These are phyloP conservation scores for Pharmacophagus antenor DNA, from an alignment of 2,888 invertebrate species.

Conservation along the genomic window DNA sequence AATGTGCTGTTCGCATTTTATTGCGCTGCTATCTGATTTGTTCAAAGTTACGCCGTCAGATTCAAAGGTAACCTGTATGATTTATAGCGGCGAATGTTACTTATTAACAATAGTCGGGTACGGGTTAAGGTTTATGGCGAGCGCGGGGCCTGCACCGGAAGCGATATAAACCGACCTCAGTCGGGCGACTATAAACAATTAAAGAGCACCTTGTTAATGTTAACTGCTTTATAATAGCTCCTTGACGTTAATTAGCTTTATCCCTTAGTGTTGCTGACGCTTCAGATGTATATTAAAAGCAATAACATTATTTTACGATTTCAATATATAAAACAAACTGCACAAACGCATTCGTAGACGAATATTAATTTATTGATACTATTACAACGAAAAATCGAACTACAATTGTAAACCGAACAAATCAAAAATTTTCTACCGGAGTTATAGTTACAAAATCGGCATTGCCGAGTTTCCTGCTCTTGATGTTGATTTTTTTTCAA, in stretches of 20 bases:
- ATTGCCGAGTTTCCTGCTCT: no score
- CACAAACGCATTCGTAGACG: not conserved
- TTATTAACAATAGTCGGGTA: slow-evolving; percentile 49
- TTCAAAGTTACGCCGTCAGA: slow-evolving; percentile 52
- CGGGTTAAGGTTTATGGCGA: slow-evolving; percentile 59
- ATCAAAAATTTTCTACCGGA: no score
- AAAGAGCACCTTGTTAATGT: slow-evolving; percentile 75
- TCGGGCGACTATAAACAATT: slow-evolving; percentile 69
- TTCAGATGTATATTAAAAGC: slow-evolving; percentile 5
- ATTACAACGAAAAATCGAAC: no score
- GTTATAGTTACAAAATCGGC: no score
- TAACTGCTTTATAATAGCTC: slow-evolving; percentile 70
- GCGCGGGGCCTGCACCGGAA: slow-evolving; percentile 67
- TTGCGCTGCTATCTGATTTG: slow-evolving; percentile 54
- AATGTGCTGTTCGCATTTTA: slow-evolving; percentile 29
- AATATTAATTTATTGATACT: no score
- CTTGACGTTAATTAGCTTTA: slow-evolving; percentile 59
- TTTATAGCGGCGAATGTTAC: slow-evolving; percentile 55
- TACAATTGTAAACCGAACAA: no score
- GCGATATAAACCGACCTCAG: slow-evolving; percentile 68
- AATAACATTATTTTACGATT: not conserved
- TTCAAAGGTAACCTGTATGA: slow-evolving; percentile 54
- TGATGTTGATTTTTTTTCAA: no score
- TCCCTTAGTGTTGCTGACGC: slow-evolving; percentile 24
- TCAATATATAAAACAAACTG: not conserved